These are phyloP conservation scores for Autographa pulchrina DNA, from an alignment of 2,888 invertebrate species.

Conservation along the genomic window DNA sequence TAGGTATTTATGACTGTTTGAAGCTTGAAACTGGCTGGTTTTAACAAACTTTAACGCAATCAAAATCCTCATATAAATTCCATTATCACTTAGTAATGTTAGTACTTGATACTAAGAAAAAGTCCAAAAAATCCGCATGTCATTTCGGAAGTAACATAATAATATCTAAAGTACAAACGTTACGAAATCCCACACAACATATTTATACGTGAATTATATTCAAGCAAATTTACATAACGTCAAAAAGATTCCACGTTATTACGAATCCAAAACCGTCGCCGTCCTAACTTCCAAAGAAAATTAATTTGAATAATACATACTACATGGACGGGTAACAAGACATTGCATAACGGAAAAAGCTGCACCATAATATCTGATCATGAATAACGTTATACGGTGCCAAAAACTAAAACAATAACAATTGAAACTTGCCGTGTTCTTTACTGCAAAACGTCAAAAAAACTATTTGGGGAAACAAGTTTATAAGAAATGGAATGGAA, in stretches of 20 bases:
- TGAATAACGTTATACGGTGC: constrained; percentile 61
- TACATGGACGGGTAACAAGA: constrained; percentile 36
- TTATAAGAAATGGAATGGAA: constrained; percentile 27
- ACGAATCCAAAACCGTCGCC: constrained; percentile 47
- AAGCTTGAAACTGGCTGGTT: not conserved
- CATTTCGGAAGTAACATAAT: constrained; percentile 15
- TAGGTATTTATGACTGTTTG: not conserved
- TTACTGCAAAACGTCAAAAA: constrained; percentile 54
- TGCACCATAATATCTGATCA: constrained; percentile 60
- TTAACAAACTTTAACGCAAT: not conserved
- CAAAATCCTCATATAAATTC: not conserved
- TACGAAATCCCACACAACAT: constrained; percentile 50
- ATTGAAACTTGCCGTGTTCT: constrained; percentile 59
- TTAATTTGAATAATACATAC: constrained; percentile 60
- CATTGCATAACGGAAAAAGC: constrained; percentile 47
- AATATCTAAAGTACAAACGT: constrained; percentile 29
- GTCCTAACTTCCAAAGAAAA: constrained; percentile 57
- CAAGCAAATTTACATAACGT: constrained; percentile 57
- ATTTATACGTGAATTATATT: constrained; percentile 58
- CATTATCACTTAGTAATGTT: too few relatives aligned
- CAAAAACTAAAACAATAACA: constrained; percentile 69
- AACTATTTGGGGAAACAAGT: constrained; percentile 42
- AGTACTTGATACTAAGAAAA: constrained; percentile 6
- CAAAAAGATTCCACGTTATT: constrained; percentile 59
- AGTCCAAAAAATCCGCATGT: constrained; percentile 16